phyloP scores from a whole-genome alignment of 1,140 invertebrate species.

The Notospermus geniculatus region DNA sequence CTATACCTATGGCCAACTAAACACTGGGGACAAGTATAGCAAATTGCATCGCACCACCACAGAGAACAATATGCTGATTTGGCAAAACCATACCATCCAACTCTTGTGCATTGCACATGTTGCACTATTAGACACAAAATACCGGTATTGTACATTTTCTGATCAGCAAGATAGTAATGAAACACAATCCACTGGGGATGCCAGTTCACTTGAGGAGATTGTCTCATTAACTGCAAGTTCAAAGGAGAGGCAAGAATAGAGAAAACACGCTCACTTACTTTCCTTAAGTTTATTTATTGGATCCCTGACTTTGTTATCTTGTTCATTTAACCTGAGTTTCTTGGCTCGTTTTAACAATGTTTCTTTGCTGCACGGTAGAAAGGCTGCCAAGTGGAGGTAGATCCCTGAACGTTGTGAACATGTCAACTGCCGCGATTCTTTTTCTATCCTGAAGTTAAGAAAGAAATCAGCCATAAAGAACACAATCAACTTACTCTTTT shows the following conservation, averaged over 20 bases:
- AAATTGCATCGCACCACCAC: neutral
- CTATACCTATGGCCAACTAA: too few relatives aligned
- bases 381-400: slow-evolving; percentile 65
- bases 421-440: slow-evolving; percentile 56
- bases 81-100: neutral
- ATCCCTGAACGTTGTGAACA: slow-evolving; percentile 59
- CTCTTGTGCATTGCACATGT: neutral
- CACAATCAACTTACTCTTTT: too few relatives aligned
- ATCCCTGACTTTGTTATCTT: slow-evolving; percentile 62
- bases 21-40: too few relatives aligned
- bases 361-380: slow-evolving; percentile 68
- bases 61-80: neutral
- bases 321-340: slow-evolving; percentile 62
- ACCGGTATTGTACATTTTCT: too few relatives aligned
- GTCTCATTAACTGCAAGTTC: too few relatives aligned
- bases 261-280: too few relatives aligned
- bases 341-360: slow-evolving; percentile 68
- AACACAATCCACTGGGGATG: too few relatives aligned
- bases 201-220: too few relatives aligned
- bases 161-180: too few relatives aligned
- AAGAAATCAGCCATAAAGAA: neutral
- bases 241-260: too few relatives aligned
- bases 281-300: slow-evolving; percentile 55
- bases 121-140: neutral
- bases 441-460: slow-evolving; percentile 63